Evolutionary conservation across 2,888 invertebrate species (phyloP), one percentile per base, ranked within the genome.

Genomic region (Leucophenga maculata): DNA sequence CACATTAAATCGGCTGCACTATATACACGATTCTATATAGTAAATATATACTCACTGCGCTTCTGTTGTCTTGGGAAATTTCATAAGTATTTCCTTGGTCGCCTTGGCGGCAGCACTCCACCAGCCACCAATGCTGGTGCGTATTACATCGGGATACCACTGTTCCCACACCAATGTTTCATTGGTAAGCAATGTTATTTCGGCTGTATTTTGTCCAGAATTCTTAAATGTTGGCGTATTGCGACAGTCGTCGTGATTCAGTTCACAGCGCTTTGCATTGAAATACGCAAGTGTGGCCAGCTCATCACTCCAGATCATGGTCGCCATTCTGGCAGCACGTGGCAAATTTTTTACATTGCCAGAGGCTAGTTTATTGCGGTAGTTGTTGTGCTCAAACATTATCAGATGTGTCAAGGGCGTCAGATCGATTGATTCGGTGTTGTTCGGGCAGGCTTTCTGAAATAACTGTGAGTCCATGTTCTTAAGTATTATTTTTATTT

Each of bases 241-340:
- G 55, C 69, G 82, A 65, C 81, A 81, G 0, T 77, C 80, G 68
- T 81, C 81, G 54, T 81, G 74, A 52, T 72, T 74, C n/a, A 73
- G 26, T 39, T 67, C 66, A 39, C 82, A 84, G 68, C 72, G 67
- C 48, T 72, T 77, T 18, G 73, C 79, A 73, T 84, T 83, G 65
- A 72, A 80, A 22, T 67, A 72, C 26, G 84, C 83, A 62, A 84
- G 8, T 0, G 54, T 72, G 62, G 83, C 81, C 52, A 84, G 65
- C 18, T 83, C 80, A 6, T 75, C 70, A 72, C 75, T 81, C 84
- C 83, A 82, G 26, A 73, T 74, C 79, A 84, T 83, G 16, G 70
- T 72, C 6, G 79, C 79, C 74, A 82, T 44, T 60, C 83, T 79
- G 26, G 74, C 71, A 20, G 82, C 84, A 4, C 69, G 69, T 31